phyloP scores from a whole-genome alignment of 2,113 vertebrate species.

The Formicarius rufipectus region DNA sequence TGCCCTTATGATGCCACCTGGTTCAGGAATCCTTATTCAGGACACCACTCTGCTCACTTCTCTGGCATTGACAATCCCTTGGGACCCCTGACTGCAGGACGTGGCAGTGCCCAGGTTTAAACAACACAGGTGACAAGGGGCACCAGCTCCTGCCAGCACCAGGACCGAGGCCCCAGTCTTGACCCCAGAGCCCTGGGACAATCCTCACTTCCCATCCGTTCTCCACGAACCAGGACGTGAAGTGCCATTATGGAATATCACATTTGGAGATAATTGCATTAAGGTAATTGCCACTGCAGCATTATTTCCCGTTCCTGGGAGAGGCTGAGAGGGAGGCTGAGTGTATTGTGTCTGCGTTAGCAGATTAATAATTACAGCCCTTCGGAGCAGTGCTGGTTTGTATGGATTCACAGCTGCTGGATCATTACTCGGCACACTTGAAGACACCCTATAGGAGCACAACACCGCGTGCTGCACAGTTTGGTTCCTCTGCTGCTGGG shows the following conservation, averaged over 20 bases:
- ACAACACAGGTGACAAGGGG: fast-evolving
- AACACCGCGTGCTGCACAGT: not conserved
- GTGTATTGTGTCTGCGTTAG: conserved; percentile 15
- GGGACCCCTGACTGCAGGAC: not conserved
- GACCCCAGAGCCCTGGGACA: not conserved
- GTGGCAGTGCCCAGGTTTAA: fast-evolving
- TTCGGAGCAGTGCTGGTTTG: not conserved
- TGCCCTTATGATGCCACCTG: fast-evolving
- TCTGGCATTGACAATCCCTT: fast-evolving
- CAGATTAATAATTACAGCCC: conserved; percentile 40
- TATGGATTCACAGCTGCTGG: not conserved
- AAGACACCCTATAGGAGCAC: not conserved
- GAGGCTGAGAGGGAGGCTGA: conserved; percentile 37
- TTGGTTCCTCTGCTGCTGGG: not conserved
- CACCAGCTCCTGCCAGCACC: not conserved
- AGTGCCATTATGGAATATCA: not conserved
- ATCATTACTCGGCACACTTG: not conserved
- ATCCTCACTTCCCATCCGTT: fast-evolving
- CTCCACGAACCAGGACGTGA: fast-evolving
- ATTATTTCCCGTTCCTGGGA: not conserved
- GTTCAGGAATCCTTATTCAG: not conserved
- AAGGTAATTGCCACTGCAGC: conserved; percentile 38
- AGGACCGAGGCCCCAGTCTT: fast-evolving
- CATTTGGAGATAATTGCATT: not conserved
- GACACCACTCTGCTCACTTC: fast-evolving